These are phyloP conservation scores for Hyla sarda DNA, from an alignment of 2,113 vertebrate genomes.

Conservation along the genomic window DNA sequence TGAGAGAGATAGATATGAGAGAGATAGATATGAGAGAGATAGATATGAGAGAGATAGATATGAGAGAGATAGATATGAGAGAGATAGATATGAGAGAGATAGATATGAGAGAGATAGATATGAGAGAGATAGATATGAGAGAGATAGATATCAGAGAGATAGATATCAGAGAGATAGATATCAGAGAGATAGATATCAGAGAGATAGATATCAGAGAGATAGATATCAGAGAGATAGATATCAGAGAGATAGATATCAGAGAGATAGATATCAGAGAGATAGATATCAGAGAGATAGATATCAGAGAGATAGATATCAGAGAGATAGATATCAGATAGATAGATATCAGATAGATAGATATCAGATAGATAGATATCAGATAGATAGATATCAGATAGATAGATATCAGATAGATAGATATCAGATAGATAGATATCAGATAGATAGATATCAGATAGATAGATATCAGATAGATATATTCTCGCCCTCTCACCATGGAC, in stretches of 20 bases:
- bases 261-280: background rate
- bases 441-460: background rate
- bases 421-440: too few species aligned
- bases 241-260: too few species aligned
- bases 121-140: too few species aligned
- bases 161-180: background rate
- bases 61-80: too few species aligned
- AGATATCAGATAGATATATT: slow-evolving; percentile 15
- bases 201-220: background rate
- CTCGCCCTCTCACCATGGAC: too few species aligned
- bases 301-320: too few species aligned
- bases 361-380: background rate
- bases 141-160: background rate
- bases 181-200: background rate
- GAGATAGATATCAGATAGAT: background rate
- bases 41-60: slow-evolving; percentile 17
- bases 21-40: background rate
- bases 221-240: background rate
- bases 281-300: background rate
- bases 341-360: background rate
- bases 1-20: too few species aligned
- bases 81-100: background rate
- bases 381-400: background rate
- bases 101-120: slow-evolving; percentile 17
- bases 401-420: slow-evolving; percentile 15